Percentiles rank a stretch among this genome's conserved stretches.
Conservation (phyloP, 2,888 invertebrate species). For the Protonemura montana region DNA sequence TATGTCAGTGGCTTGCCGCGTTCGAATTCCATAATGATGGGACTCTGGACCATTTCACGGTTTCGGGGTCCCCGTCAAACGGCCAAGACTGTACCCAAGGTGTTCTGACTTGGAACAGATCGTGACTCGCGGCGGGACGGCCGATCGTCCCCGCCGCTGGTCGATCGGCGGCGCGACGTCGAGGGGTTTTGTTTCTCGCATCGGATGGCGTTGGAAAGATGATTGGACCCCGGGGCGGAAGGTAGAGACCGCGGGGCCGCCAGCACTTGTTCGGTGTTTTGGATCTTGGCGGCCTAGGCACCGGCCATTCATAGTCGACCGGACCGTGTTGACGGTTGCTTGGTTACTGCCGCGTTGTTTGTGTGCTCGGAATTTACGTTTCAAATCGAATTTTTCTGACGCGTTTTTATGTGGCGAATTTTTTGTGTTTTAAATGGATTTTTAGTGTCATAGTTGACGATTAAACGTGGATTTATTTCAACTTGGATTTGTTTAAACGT, state of each 20-base stretch:
- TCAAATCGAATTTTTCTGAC: too few relatives aligned
- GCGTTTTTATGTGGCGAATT: too few relatives aligned
- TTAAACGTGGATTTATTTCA: too few relatives aligned
- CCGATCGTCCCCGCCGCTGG: background rate
- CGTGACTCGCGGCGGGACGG: slow-evolving; percentile 29
- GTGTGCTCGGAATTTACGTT: too few relatives aligned
- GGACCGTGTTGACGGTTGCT: background rate
- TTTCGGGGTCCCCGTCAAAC: background rate
- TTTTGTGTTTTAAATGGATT: too few relatives aligned
- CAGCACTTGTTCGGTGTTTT: background rate
- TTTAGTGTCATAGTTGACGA: too few relatives aligned
- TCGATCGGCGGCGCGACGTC: background rate
- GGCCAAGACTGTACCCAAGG: background rate
- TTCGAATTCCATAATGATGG: too few relatives aligned
- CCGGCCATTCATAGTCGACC: background rate
- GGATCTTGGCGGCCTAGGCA: background rate
- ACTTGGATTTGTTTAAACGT: too few relatives aligned
- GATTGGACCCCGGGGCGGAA: background rate
- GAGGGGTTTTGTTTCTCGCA: background rate
- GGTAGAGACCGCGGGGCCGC: background rate
- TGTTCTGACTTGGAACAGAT: background rate
- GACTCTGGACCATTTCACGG: background rate
- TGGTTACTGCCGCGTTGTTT: too few relatives aligned
- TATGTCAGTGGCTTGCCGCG: too few relatives aligned
- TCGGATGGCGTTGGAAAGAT: background rate